Evolutionary conservation across 2,113 vertebrate genomes (phyloP), one percentile per base, ranked within the genome.

Genomic region (Eonycteris spelaea): DNA sequence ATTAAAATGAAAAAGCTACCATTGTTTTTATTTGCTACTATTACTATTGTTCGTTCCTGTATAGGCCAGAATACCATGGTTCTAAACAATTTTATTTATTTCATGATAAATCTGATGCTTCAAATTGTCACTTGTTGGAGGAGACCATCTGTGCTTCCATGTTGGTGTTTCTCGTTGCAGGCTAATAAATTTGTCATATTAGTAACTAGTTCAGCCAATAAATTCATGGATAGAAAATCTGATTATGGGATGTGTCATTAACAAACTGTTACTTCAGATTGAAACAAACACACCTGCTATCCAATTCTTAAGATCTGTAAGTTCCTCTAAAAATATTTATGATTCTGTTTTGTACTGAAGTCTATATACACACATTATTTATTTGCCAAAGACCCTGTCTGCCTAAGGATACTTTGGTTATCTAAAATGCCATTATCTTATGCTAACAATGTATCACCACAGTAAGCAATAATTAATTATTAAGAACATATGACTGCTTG

Each of bases 201-300:
- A 93, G 63, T 92, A 94, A 90, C 59, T 85, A 92, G 84, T 96
- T 55, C 71, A 97, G 93, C 95, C 96, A 97, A 97, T 92, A 98
- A 98, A 97, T 63, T 9, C 11, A 96, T 90, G 88, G 79, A 33
- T 75, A 96, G 65, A 96, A 94, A 92, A 77, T 53, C 85, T 88
- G 91, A 96, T 10, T 89, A 79, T 86, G 70, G 38, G 93, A 74
- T 86, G 75, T 90, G 48, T 95, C 82, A 85, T 94, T 97, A 86
- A 28, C 82, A 97, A 97, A 93, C 95, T 97, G 79, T 78, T 96
- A 45, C 80, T 95, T 96, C n/a, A 93, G 67, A 80, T 24, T 86
- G 38, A 51, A 93, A 85, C 70, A 92, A 96, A 98, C 92, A 79
- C 57, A 89, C 40, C 82, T 96, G 90, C 28, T 91, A 51, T 88